Conservation (phyloP, 2,888 invertebrate genomes). For the Drosophila nigricruria region DNA sequence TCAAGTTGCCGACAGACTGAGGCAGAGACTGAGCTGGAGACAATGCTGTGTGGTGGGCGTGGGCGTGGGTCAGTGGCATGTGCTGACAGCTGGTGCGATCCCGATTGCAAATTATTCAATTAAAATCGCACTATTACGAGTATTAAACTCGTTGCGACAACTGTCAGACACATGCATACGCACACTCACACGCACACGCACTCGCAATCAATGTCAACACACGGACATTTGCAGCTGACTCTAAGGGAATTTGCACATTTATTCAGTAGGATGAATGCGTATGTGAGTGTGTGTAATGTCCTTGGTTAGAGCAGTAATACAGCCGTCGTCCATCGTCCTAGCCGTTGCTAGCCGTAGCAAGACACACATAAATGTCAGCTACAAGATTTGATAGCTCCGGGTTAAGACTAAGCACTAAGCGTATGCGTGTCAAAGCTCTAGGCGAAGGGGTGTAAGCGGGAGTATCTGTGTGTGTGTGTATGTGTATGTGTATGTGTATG, state of each 20-base stretch:
- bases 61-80: background rate
- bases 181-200: slow-evolving; percentile 46
- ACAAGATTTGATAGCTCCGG: slow-evolving; percentile 73
- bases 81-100: slow-evolving; percentile 24
- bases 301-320: slow-evolving; percentile 61
- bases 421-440: slow-evolving; percentile 61
- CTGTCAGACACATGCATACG: slow-evolving; percentile 69
- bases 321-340: slow-evolving; percentile 29
- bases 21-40: background rate
- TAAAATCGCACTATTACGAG: slow-evolving; percentile 74
- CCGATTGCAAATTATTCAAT: slow-evolving; percentile 76
- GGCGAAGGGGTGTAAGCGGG: slow-evolving; percentile 7
- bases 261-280: slow-evolving; percentile 17
- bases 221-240: slow-evolving; percentile 17
- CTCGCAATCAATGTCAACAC: slow-evolving; percentile 52
- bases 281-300: slow-evolving; percentile 21
- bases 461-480: background rate
- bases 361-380: slow-evolving; percentile 76
- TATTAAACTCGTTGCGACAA: slow-evolving; percentile 69
- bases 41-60: background rate
- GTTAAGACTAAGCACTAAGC: slow-evolving; percentile 66
- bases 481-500: background rate
- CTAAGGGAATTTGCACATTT: slow-evolving; percentile 34
- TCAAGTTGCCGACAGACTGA: slow-evolving; percentile 5
- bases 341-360: slow-evolving; percentile 46